Conservation (phyloP, 2,113 vertebrate genomes). For the Pyrgilauda ruficollis region DNA sequence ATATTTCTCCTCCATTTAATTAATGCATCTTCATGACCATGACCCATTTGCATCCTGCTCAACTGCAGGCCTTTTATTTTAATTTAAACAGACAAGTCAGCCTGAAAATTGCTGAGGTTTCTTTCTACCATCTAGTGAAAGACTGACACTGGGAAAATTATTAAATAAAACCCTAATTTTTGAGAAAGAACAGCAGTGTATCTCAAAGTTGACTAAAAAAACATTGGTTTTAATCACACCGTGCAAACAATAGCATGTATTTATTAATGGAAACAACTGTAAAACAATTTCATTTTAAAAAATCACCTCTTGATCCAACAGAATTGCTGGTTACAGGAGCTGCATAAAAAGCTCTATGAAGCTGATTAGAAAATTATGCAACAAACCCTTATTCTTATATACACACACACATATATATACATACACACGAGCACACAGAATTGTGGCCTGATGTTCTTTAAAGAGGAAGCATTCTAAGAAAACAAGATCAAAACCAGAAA, state of each 20-base stretch:
- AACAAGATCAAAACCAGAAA: neutral
- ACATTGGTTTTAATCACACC: neutral
- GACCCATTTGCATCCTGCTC: neutral
- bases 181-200: neutral
- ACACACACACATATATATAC: too few species aligned
- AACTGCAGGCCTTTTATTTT: neutral
- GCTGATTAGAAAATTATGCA: neutral
- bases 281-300: neutral
- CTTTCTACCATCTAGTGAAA: neutral
- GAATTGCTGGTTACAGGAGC: neutral
- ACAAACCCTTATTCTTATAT: neutral
- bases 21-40: neutral
- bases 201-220: neutral
- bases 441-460: neutral
- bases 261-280: neutral
- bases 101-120: neutral
- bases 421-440: neutral
- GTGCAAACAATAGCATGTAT: neutral
- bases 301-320: neutral
- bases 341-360: neutral
- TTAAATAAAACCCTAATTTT: neutral
- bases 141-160: neutral
- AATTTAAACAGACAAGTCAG: neutral
- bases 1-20: neutral
- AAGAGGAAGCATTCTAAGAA: neutral